phyloP scores from a whole-genome alignment of 2,113 vertebrate genomes.

The Taurulus bubalis region DNA sequence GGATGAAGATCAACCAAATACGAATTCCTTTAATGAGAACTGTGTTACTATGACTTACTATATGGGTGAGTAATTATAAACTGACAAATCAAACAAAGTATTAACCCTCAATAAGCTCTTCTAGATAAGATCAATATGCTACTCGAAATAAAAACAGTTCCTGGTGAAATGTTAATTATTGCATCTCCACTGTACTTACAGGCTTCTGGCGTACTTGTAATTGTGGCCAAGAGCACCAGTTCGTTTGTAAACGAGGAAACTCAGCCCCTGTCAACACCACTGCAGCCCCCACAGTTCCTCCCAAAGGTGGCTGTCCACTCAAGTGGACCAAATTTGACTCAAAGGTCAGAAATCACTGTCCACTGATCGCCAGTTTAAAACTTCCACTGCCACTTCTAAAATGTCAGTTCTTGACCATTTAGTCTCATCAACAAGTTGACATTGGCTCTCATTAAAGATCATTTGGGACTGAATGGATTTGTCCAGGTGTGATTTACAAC shows the following conservation, averaged over 20 bases:
- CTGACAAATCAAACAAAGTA: not conserved
- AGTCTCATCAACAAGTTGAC: not conserved
- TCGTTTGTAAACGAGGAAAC: constrained; percentile 89
- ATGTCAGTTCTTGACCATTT: not conserved
- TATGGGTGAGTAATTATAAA: constrained; percentile 83
- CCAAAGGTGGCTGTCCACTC: constrained; percentile 85
- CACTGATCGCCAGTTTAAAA: not conserved
- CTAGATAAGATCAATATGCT: not conserved
- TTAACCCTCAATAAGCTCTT: not conserved
- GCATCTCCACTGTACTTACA: constrained; percentile 54
- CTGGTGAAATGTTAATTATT: not conserved
- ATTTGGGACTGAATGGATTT: not conserved
- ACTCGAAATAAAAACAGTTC: not conserved
- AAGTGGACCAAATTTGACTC: constrained; percentile 85
- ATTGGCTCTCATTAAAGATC: not conserved
- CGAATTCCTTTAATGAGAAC: constrained; percentile 88
- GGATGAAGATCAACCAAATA: constrained; percentile 90
- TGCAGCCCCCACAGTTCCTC: constrained; percentile 76
- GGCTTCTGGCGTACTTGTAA: constrained; percentile 91
- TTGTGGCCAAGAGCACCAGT: constrained; percentile 86
- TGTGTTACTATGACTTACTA: constrained; percentile 87
- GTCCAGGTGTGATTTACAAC: not conserved
- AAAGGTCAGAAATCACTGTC: constrained; percentile 82
- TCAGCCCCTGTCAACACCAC: constrained; percentile 86
- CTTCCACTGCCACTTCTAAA: not conserved